Conservation (phyloP, 2,113 vertebrate genomes). For the Synodontis membranacea region DNA sequence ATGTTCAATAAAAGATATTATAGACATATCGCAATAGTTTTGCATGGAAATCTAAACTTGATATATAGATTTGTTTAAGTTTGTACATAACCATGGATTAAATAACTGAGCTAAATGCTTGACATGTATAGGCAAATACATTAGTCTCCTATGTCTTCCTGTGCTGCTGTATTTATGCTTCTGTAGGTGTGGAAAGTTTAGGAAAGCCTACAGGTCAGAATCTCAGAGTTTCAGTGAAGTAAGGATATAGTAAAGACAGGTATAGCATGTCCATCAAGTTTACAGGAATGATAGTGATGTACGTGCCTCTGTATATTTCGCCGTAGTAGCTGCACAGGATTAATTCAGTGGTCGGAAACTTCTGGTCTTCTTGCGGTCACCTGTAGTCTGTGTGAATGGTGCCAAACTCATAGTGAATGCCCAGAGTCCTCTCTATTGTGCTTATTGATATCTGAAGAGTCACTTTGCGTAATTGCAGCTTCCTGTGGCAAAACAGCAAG, state of each 20-base stretch:
- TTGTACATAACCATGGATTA: neutral
- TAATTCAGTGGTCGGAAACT: neutral
- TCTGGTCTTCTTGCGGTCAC: neutral
- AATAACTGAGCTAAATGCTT: neutral
- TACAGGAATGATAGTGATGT: neutral
- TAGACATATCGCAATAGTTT: neutral
- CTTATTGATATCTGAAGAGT: neutral
- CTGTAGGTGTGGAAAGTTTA: neutral
- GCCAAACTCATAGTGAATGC: neutral
- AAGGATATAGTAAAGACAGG: neutral
- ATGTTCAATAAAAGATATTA: neutral
- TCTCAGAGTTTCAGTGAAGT: neutral
- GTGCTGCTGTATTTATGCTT: conserved; percentile 13
- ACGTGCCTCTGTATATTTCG: neutral
- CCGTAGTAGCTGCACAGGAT: neutral
- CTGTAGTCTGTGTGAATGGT: conserved; percentile 1
- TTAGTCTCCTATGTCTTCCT: neutral
- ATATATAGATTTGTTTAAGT: neutral
- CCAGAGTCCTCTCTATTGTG: conserved; percentile 4
- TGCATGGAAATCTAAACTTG: neutral
- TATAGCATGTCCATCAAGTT: neutral
- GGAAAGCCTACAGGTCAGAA: neutral
- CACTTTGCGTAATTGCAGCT: conserved; percentile 19
- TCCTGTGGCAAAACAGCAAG: neutral
- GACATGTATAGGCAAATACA: neutral